Evolutionary conservation across 2,113 vertebrate species (phyloP).

Genomic region (Macquaria australasica): DNA sequence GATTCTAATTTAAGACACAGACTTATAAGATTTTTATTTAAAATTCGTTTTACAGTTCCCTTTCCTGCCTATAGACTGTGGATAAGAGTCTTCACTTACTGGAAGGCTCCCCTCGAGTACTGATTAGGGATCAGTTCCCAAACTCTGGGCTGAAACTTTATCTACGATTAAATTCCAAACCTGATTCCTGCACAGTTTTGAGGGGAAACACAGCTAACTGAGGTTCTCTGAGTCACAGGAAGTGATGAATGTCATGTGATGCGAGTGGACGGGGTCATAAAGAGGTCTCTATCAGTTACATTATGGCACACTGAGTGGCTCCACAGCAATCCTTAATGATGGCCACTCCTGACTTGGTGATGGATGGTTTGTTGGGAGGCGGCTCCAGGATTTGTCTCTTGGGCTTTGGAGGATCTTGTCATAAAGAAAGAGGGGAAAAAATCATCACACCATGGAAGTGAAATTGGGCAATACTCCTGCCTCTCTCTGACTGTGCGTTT

Average conservation of each 20-base stretch:
- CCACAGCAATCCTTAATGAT: constrained; percentile 98
- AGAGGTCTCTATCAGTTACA: constrained; percentile 84
- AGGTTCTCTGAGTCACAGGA: constrained; percentile 60
- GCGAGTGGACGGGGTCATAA: constrained; percentile 5
- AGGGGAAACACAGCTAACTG: neutral
- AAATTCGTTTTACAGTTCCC: neutral
- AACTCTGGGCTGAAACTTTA: neutral
- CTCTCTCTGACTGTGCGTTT: neutral
- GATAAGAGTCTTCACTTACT: neutral
- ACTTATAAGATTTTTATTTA: neutral
- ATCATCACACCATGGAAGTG: neutral
- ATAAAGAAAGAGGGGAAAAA: neutral
- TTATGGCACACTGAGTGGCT: constrained; percentile 92
- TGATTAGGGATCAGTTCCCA: constrained; percentile 45
- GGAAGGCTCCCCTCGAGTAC: neutral
- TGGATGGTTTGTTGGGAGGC: constrained; percentile 92
- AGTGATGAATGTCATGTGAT: constrained; percentile 47
- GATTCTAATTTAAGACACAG: neutral
- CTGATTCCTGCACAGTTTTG: constrained; percentile 28
- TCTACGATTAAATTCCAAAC: neutral
- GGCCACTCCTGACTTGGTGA: constrained; percentile 92
- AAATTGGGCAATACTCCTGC: neutral
- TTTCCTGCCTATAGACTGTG: neutral
- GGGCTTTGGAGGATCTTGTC: constrained; percentile 88
- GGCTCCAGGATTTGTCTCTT: constrained; percentile 89